Conservation (phyloP, 2,797 vertebrate species). For the Darevskia nairensis region DNA sequence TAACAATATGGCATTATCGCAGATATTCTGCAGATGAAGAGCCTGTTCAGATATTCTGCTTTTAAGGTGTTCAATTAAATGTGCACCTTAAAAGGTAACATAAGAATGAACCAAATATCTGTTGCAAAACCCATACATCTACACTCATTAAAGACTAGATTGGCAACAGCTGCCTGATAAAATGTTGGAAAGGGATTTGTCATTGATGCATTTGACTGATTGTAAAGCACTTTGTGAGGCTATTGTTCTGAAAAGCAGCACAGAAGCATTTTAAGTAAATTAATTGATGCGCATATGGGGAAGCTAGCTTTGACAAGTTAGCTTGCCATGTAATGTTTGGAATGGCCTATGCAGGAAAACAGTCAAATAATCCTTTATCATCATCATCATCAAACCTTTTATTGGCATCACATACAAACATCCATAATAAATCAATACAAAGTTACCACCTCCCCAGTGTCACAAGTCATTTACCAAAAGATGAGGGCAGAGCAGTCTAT, state of each 20-base stretch:
- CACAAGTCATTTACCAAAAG: too few relatives aligned
- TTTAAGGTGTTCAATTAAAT: slow-evolving; percentile 44
- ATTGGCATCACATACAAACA: too few relatives aligned
- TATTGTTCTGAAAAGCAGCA: too few relatives aligned
- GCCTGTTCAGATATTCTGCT: slow-evolving; percentile 7
- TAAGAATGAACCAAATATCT: too few relatives aligned
- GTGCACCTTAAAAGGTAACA: slow-evolving; percentile 22
- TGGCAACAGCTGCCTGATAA: not conserved
- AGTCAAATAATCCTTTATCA: not conserved
- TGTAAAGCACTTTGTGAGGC: too few relatives aligned
- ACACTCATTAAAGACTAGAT: not conserved
- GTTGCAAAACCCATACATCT: not conserved
- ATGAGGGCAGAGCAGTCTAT: too few relatives aligned
- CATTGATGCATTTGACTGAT: too few relatives aligned
- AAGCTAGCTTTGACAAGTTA: too few relatives aligned
- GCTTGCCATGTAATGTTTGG: not conserved
- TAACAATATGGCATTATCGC: not conserved
- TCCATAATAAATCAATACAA: too few relatives aligned
- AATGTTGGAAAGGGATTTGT: too few relatives aligned
- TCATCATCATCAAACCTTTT: too few relatives aligned
- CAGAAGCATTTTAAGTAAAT: not conserved
- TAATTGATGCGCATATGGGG: not conserved
- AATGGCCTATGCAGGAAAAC: not conserved
- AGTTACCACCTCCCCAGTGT: too few relatives aligned
- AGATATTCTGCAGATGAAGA: not conserved